These are phyloP conservation scores for Dendrocincla tyrannina DNA, from an alignment of 2,797 vertebrate species.

Conservation along the genomic window DNA sequence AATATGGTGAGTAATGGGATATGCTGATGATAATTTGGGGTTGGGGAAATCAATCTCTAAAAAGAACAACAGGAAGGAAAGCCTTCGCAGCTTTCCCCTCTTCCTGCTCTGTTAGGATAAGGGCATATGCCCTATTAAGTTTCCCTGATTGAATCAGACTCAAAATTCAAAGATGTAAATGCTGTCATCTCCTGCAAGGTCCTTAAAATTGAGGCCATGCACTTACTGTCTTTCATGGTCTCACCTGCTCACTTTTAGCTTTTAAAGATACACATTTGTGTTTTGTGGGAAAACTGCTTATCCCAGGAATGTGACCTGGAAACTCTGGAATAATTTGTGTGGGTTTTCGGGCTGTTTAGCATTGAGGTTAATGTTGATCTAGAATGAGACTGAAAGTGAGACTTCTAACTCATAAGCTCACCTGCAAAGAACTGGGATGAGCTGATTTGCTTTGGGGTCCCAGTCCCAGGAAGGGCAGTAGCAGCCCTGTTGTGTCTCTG, in stretches of 20 bases:
- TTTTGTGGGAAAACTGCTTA: not conserved
- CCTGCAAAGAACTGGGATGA: not conserved
- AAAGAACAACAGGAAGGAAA: not conserved
- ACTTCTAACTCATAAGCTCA: not conserved
- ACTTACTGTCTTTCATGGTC: accelerated
- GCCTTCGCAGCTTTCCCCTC: not conserved
- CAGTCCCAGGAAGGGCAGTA: not conserved
- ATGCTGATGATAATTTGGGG: not conserved
- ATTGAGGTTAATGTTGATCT: not conserved
- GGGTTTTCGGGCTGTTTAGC: not conserved
- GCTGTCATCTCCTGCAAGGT: not conserved
- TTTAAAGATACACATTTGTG: not conserved
- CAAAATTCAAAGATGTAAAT: not conserved
- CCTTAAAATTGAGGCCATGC: not conserved
- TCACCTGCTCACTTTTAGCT: not conserved
- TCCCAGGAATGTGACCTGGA: not conserved
- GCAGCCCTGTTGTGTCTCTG: not conserved
- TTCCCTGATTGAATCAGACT: not conserved
- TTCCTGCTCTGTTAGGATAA: not conserved
- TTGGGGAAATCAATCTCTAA: not conserved
- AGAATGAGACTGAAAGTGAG: not conserved
- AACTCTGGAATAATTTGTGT: not conserved
- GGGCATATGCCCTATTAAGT: not conserved
- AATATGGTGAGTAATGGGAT: conserved; percentile 77
- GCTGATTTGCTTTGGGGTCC: not conserved